Base-by-base conservation (phyloP, 1,140 invertebrate species). In the Drosophila ohnishii region DNA sequence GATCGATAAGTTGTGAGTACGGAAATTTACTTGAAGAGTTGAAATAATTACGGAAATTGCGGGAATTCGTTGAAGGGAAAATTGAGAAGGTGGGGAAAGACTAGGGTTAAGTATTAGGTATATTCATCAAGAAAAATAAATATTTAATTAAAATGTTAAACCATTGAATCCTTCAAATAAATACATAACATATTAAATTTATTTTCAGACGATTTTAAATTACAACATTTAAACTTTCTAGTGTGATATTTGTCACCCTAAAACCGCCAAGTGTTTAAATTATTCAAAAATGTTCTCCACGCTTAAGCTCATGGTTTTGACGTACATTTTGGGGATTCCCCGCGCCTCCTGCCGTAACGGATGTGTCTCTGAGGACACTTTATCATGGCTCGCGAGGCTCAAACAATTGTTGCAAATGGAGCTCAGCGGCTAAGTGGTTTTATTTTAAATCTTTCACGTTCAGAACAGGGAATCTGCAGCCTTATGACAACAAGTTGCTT, bases 381-480 rank as follows among this genome's bases (percentile, higher is more conserved):
- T 76, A 83, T 79, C 79, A 73, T 47, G 60, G 48, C 73, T 75
- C 61, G 48, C 62, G 62, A 75, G 62, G 78, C 75, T 86, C 75
- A 76, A 83, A 70, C 75, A 80, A 88, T 86, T 87, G 83, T 83
- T 69, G 59, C 75, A 88, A 78, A 80, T 88, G 50, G 66, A 78
- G 64, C 76, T 55, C 48, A 64, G 73, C 56, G 67, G 73, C 85
- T 90, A 90, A 90, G 88, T 90, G 88, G 88, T 90, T 90, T 90
- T 90, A 82, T 90, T 90, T 90, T 78, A 90, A 90, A 75, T 90
- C 88, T 89, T 90, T 78, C 88, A 90, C 88, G 88, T 60, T 48
- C 37, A 56, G 51, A 72, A 57, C 58, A 19, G 32, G 19, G 34
- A 70, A 71, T 58, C 56, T 71, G 77, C 45, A 44, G 77, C 73